These are phyloP conservation scores for Glossophaga mutica DNA, from an alignment of 2,797 vertebrate genomes.

Conservation along the genomic window DNA sequence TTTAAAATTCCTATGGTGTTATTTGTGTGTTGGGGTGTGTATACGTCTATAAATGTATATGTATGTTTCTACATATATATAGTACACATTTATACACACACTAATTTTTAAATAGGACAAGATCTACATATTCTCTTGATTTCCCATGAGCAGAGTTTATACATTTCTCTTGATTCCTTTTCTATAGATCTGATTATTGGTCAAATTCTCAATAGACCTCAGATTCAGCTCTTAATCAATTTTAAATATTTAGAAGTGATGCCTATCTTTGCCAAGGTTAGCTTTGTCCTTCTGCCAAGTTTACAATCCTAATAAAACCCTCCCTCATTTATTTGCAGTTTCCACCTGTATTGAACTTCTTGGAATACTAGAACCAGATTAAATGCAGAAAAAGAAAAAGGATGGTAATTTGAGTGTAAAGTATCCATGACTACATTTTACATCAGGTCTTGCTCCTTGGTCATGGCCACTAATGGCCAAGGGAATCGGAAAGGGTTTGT, in stretches of 20 bases:
- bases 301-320: neutral
- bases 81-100: neutral
- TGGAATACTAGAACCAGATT: neutral
- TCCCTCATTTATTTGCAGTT: neutral
- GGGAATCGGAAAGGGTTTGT: neutral
- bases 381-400: neutral
- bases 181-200: neutral
- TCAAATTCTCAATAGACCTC: neutral
- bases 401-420: neutral
- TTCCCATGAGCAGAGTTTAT: neutral
- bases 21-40: neutral
- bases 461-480: neutral
- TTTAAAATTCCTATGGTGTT: neutral
- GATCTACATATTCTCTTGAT: neutral
- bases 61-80: neutral
- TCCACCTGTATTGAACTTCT: neutral
- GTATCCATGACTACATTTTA: neutral
- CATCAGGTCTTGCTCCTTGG: neutral
- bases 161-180: neutral
- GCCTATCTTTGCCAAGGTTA: neutral
- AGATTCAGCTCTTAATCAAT: neutral
- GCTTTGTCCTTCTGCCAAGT: neutral
- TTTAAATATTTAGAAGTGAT: neutral
- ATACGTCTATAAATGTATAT: neutral
- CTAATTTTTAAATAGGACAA: neutral